Base-by-base conservation (phyloP, 1,140 invertebrate genomes). In the Sycobia sp. region DNA sequence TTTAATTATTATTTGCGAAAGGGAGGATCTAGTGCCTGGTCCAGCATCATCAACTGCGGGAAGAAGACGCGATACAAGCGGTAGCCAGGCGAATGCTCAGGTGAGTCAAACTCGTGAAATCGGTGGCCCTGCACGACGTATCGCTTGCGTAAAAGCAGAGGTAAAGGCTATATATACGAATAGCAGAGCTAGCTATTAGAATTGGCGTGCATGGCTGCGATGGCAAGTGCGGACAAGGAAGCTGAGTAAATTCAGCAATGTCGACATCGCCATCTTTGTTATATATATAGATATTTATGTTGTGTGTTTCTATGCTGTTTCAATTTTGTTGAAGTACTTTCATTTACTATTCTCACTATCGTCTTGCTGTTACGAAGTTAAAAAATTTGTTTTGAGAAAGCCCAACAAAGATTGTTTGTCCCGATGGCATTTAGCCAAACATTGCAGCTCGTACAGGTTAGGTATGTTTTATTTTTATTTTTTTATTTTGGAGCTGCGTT, bases 191-290 rank as follows among this genome's bases (percentile, higher is more conserved):
- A n/a, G n/a, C n/a, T n/a, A n/a, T n/a, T n/a, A n/a, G n/a, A n/a
- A n/a, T n/a, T n/a, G n/a, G n/a, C n/a, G n/a, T n/a, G n/a, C n/a
- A n/a, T n/a, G n/a, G n/a, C n/a, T n/a, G n/a, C n/a, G n/a, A n/a
- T n/a, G 16, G 29, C 8, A 22, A 36, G 22, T 32, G 47, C 11
- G 16, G 18, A 4, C 25, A n/a, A 53, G 32, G 4, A 18, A 50
- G 47, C 47, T 29, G 47, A 29, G 14, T 32, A 29, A 32, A 9
- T 16, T 11, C 29, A 14, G 3, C 20, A 13, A 25, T 58, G 5
- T 50, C 47, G 46, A 23, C 38, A 20, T 53, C 58, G 58, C 58
- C 58, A 61, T 61, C 38, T 61, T 61, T 53, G 25, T 44, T 61
- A 29, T 23, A 34, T 29, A 32, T n/a, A 14, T 44, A 43, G 5